Evolutionary conservation across 2,113 vertebrate species (phyloP).

Genomic region (Lanius collurio): DNA sequence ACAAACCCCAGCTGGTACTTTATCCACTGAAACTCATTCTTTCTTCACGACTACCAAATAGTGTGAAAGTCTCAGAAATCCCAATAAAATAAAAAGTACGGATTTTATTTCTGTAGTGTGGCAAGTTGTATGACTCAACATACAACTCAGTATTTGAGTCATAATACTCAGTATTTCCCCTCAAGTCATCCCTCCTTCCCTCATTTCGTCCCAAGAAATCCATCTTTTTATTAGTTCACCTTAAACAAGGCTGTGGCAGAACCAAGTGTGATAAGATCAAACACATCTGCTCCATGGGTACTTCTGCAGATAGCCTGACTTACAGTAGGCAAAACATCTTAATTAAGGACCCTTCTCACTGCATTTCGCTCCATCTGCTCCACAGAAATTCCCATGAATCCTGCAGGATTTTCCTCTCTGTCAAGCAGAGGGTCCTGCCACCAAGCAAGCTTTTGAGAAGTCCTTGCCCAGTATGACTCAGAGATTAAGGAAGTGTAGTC

Average conservation of each 20-base stretch:
- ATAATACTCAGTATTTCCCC: constrained; percentile 27
- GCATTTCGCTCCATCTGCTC: background rate
- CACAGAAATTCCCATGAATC: background rate
- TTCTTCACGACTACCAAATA: background rate
- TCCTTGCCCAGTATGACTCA: background rate
- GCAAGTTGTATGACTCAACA: background rate
- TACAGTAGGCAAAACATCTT: constrained; percentile 40
- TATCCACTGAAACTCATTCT: background rate
- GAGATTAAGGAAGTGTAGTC: constrained; percentile 2
- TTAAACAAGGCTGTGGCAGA: background rate
- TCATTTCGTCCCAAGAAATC: background rate
- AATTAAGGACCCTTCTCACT: constrained; percentile 10
- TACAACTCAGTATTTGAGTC: background rate
- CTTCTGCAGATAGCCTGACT: background rate
- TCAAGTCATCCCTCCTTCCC: background rate
- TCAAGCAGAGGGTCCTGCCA: background rate
- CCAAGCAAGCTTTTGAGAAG: background rate
- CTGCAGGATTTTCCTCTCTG: constrained; percentile 7
- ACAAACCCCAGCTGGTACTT: background rate
- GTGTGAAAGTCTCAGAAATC: constrained; percentile 3
- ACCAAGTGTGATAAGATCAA: background rate
- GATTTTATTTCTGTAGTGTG: background rate
- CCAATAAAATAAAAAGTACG: background rate
- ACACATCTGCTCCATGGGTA: background rate
- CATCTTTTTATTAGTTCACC: background rate